Percentiles rank a stretch among this genome's conserved stretches.
phyloP scores from a whole-genome alignment of 2,113 vertebrate species.

The Eurypyga helias region DNA sequence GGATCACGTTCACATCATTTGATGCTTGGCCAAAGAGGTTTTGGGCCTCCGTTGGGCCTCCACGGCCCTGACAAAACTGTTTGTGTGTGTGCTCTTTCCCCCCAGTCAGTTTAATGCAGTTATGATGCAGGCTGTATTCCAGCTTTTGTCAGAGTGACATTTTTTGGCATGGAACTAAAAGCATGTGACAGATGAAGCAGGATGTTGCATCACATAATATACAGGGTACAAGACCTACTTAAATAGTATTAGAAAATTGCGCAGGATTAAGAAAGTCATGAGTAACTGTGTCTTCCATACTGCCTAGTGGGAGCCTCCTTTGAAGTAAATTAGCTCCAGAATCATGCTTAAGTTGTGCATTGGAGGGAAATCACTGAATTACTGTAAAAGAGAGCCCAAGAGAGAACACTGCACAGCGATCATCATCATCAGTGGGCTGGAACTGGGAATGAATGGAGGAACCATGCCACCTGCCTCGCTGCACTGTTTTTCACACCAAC shows the following conservation, averaged over 20 bases:
- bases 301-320: not conserved
- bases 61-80: not conserved
- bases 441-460: not conserved
- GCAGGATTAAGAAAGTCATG: not conserved
- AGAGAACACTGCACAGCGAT: not conserved
- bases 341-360: not conserved
- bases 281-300: not conserved
- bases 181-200: fast-evolving
- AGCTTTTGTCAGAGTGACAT: not conserved
- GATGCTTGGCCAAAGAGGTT: not conserved
- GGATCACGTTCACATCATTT: not conserved
- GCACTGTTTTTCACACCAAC: not conserved
- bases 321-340: not conserved
- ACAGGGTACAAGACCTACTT: not conserved
- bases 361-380: not conserved
- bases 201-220: not conserved
- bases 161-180: not conserved
- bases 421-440: not conserved
- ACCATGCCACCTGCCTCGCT: not conserved
- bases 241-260: not conserved
- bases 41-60: not conserved
- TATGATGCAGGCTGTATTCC: not conserved
- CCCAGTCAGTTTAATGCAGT: not conserved
- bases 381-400: not conserved
- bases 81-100: not conserved